phyloP scores from a whole-genome alignment of 2,888 invertebrate genomes.

The Dicranocentrus wangi region DNA sequence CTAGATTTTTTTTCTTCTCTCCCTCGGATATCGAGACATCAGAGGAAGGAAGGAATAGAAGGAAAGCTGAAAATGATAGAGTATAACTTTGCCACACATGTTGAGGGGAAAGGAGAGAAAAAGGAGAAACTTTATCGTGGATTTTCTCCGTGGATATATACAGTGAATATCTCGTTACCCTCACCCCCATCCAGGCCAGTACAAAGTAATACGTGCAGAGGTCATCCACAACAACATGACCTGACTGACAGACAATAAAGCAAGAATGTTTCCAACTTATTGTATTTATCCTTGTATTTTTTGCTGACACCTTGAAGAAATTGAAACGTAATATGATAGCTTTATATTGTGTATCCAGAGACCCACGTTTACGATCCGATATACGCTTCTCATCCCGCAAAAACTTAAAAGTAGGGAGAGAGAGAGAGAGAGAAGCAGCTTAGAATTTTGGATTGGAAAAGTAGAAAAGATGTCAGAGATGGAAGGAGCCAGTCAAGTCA shows the following conservation, averaged over 20 bases:
- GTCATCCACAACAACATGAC: background rate
- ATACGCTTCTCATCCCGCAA: background rate
- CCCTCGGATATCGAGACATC: background rate
- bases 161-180: background rate
- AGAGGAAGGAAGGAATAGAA: background rate
- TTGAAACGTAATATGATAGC: slow-evolving; percentile 12
- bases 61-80: slow-evolving; percentile 11
- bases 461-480: slow-evolving; percentile 13
- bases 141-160: background rate
- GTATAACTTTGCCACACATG: slow-evolving; percentile 2
- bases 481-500: background rate
- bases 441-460: slow-evolving; percentile 8
- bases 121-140: background rate
- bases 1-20: background rate
- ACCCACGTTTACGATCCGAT: background rate
- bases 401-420: too few relatives aligned
- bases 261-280: background rate
- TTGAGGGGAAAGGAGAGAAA: slow-evolving; percentile 13
- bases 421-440: background rate
- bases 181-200: too few relatives aligned
- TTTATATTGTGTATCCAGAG: background rate
- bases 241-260: slow-evolving; percentile 14
- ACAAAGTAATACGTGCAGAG: too few relatives aligned
- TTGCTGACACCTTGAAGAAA: slow-evolving; percentile 13
- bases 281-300: background rate